Evolutionary conservation across 2,113 vertebrate species (phyloP).

Genomic region (Spilogale gracilis): DNA sequence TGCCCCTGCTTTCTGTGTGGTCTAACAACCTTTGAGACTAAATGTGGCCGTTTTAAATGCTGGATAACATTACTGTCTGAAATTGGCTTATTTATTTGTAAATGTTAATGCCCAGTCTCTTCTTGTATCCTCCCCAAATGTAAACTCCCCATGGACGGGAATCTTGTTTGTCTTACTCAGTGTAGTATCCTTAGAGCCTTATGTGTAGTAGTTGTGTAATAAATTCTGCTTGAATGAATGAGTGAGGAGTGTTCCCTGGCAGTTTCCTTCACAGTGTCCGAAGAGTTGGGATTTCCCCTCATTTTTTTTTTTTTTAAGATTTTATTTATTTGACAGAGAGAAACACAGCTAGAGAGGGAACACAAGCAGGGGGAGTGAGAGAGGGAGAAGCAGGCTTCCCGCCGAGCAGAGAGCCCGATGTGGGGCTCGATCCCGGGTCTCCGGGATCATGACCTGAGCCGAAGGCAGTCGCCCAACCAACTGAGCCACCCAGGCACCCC

Average conservation of each 20-base stretch:
- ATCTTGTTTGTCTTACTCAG: neutral
- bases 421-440: no score
- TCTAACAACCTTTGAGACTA: neutral
- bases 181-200: neutral
- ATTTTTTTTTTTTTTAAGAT: neutral
- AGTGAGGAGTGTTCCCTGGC: neutral
- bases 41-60: neutral
- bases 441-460: no score
- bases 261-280: neutral
- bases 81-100: slow-evolving; percentile 9
- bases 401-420: no score
- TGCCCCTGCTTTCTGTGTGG: neutral
- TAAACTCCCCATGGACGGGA: neutral
- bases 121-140: neutral
- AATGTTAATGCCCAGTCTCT: neutral
- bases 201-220: neutral
- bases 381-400: no score
- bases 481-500: no score
- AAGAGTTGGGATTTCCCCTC: neutral
- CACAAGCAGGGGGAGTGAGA: no score
- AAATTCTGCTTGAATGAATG: neutral
- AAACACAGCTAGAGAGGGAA: no score
- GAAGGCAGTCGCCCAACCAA: no score
- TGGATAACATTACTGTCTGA: neutral
- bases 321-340: no score